Evolutionary conservation across 2,113 vertebrate species (phyloP), one percentile per base, ranked within the genome.

Genomic region (Lampris incognitus): DNA sequence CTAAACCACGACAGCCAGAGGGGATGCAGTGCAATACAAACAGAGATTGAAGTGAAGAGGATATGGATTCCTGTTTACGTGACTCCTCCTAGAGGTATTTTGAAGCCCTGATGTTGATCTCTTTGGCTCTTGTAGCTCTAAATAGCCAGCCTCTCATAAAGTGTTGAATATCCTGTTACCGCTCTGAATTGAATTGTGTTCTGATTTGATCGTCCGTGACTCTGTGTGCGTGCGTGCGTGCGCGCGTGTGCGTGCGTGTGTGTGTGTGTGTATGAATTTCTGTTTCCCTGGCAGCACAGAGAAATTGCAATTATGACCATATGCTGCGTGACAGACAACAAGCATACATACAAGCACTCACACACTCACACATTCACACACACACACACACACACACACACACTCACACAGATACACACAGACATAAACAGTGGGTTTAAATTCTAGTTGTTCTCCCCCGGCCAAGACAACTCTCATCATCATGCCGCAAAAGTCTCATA

Each of bases 401-500:
- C 38, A 66, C 69, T 41, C 65, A 69, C 63, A 59, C 57, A 61
- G 36, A 57, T 44, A 51, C 67, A 65, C 48, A 72, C 58, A 66
- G 10, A 8, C 0, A 0, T 70, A 82, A 81, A 74, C 50, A 85
- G 78, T 58, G 64, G 82, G 76, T 88, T 85, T 84, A 73, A 82
- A 83, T 87, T 87, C 85, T 3, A 48, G 6, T 78, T 70, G 60
- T 85, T 83, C 70, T 72, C 78, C 69, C 61, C 52, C 2, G 37
- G 82, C 84, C 80, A 76, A 83, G 57, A 63, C 73, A 79, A 72
- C 79, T 81, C 78, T 87, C 85, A 85, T 84, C 68, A 72, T 10
- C 81, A 73, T 68, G 75, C 69, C 68, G 73, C 74, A 85, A 83
- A 90, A 87, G 78, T 89, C 84, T 80, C 74, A 80, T 89, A 90